phyloP scores from a whole-genome alignment of 2,888 invertebrate species.

The Drosophila differens region DNA sequence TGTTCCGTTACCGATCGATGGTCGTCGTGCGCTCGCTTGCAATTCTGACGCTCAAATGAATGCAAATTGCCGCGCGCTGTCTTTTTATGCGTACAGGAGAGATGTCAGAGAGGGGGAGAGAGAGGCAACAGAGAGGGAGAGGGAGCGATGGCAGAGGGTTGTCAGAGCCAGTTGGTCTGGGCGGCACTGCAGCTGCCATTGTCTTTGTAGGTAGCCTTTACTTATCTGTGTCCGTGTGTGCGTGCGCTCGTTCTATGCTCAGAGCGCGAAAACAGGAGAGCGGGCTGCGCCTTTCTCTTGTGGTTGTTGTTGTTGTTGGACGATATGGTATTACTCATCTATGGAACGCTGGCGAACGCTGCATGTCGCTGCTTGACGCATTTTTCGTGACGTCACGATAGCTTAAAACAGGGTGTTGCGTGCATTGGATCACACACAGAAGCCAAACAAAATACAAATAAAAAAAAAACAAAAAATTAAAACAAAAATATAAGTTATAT shows the following conservation, averaged over 20 bases:
- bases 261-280: constrained; percentile 10
- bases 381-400: constrained; percentile 57
- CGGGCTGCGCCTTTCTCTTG: background rate
- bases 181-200: constrained; percentile 28
- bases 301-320: constrained; percentile 28
- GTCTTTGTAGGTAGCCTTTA: constrained; percentile 21
- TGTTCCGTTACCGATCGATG: background rate
- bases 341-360: constrained; percentile 24
- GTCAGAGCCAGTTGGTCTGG: background rate
- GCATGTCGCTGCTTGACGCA: constrained; percentile 71
- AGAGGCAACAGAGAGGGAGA: background rate
- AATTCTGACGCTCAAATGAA: constrained; percentile 44
- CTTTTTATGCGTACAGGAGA: constrained; percentile 22
- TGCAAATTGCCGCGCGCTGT: constrained; percentile 39
- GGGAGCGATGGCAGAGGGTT: background rate
- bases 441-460: background rate
- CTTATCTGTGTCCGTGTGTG: constrained; percentile 7
- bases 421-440: background rate
- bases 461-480: background rate
- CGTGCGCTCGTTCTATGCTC: constrained; percentile 30
- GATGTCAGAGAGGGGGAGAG: background rate
- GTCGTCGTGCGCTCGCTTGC: constrained; percentile 7
- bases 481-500: background rate
- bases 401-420: constrained; percentile 49
- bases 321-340: constrained; percentile 31